Base-by-base conservation (phyloP, 2,113 vertebrate species). In the Gymnorhina tibicen region DNA sequence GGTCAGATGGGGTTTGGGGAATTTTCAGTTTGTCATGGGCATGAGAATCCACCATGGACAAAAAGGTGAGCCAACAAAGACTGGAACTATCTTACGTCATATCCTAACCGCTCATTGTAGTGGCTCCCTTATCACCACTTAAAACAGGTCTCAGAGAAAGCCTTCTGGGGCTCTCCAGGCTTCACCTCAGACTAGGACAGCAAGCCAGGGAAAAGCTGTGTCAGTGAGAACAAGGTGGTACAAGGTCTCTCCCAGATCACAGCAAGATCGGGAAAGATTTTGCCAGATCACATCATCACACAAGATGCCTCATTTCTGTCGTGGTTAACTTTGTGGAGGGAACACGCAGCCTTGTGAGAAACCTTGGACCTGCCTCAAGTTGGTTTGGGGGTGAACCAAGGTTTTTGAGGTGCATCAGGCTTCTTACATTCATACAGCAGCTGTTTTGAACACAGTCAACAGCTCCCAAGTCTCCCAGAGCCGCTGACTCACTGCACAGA, bases 21-120 rank as follows among this genome's bases (percentile, higher is more conserved):
- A 75, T 33, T 92, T 67, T 37, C 2, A 2, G 8, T 35, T 55
- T 79, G 9, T 28, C 33, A 5, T 1, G 4, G 8, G 5, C 52
- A 27, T 7, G n/a, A 20, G 11, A 76, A 33, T n/a, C 47, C 4
- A 33, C 27, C 22, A 15, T 2, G 8, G 46, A 13, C 15, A 19
- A 26, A 16, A 2, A 50, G 11, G 5, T 60, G 8, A 3, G 9
- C 16, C 26, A 89, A 18, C 0, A 39, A 64, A 66, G 33, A 11
- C 7, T 50, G 46, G 37, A 70, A 78, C 13, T 16, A 1, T 23
- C 8, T 35, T 18, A 7, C 6, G 3, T 19, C 15, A 19, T 7
- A 53, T 8, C 11, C 33, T 30, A 56, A 8, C 1, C 66, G 7
- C 28, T 56, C 16, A 49, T 10, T 0, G 0, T 5, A 15, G 4